Evolutionary conservation across 2,888 invertebrate genomes (phyloP), one percentile per base, ranked within the genome.

Genomic region (Philonicus albiceps): DNA sequence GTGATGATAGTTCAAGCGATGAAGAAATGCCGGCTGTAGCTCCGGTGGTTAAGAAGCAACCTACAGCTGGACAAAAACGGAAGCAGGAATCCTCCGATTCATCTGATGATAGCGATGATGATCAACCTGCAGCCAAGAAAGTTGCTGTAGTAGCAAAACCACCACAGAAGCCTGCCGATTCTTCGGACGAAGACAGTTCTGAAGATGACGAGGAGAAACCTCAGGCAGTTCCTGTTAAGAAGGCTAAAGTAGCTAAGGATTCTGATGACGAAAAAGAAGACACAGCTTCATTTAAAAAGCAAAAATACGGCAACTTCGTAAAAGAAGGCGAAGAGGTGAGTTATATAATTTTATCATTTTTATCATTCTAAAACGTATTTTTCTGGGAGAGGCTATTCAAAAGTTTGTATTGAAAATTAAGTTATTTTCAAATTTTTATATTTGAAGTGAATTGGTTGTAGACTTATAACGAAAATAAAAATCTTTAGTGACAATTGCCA

Each of bases 241-340:
- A 89, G 83, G 87, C 90, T 75, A 91, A 92, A 88, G 91, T 91
- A 64, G 91, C 91, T 8, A 91, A 91, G 13, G 92, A 93, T 86
- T 91, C 91, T 72, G 91, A 91, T 6, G 37, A 34, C 27, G 19
- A 27, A n/a, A 34, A 37, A 1, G 86, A 64, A 91, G 90, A 72
- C 87, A 13, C 53, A 83, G 1, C 40, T n/a, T 4, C 27, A 27
- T 7, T 0, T 6, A 84, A 84, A 19, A 84, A 84, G 7, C 19
- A 13, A 19, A 83, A 83, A 37, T 96, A 96, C 90, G 93, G 89
- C 88, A 96, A 96, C 90, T 96, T 96, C 90, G 95, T 95, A 0
- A 96, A 96, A 92, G 94, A 94, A 11, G 93, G 92, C 86, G 91
- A 93, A 90, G 30, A 43, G 64, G 64, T 64, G 27, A 64, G 64